These are phyloP conservation scores for Chrysodeixis includens DNA, from an alignment of 2,888 invertebrate genomes.

Conservation along the genomic window DNA sequence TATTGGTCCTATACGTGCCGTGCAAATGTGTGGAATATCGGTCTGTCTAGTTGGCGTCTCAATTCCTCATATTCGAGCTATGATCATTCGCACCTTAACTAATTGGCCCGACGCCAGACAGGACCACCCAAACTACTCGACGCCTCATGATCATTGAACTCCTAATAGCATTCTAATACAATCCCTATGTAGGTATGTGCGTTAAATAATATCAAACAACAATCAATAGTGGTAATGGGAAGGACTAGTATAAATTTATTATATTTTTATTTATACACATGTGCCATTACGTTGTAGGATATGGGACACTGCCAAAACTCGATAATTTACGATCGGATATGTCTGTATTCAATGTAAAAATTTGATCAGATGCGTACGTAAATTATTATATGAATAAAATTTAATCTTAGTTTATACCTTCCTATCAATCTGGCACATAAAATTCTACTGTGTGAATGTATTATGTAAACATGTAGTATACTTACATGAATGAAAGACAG, in stretches of 20 bases:
- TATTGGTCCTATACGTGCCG: slow-evolving; percentile 40
- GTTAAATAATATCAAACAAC: slow-evolving; percentile 29
- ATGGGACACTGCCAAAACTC: slow-evolving; percentile 53
- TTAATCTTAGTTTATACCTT: slow-evolving; percentile 14
- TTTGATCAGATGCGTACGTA: slow-evolving; percentile 34
- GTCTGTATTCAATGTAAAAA: slow-evolving; percentile 48
- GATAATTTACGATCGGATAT: slow-evolving; percentile 52
- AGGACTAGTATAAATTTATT: slow-evolving; percentile 32
- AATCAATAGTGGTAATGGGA: slow-evolving; percentile 12
- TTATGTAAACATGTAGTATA: not conserved
- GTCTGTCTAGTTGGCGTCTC: slow-evolving; percentile 56
- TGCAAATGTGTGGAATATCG: slow-evolving; percentile 52
- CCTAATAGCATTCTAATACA: slow-evolving; percentile 50
- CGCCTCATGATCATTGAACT: slow-evolving; percentile 62
- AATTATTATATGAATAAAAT: slow-evolving; percentile 25
- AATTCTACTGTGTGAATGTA: not conserved
- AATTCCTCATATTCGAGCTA: slow-evolving; percentile 56
- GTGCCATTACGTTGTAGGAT: slow-evolving; percentile 40
- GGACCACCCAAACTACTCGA: slow-evolving; percentile 67
- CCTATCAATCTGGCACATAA: not conserved
- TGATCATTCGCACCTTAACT: slow-evolving; percentile 71
- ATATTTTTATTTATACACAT: slow-evolving; percentile 48
- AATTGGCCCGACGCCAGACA: slow-evolving; percentile 72
- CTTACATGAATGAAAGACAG: not conserved
- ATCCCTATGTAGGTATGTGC: slow-evolving; percentile 23